These are phyloP conservation scores for Harpegnathos saltator DNA, from an alignment of 1,140 invertebrate species.

Conservation along the genomic window DNA sequence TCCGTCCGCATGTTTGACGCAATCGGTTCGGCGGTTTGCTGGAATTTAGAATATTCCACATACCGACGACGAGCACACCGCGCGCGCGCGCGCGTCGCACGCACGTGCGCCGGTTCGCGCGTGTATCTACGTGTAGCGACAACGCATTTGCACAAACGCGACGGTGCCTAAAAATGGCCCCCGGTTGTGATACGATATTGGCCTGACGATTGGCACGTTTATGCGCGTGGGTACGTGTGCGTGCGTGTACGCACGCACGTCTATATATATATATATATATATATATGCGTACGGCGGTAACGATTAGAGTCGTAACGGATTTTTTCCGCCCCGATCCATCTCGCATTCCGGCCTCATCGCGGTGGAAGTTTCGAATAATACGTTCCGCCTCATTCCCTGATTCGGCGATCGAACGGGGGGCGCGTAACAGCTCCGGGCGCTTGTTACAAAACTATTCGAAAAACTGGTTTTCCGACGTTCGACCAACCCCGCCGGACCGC, in stretches of 20 bases:
- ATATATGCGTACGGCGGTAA: not conserved
- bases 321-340: slow-evolving; percentile 26
- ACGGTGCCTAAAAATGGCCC: slow-evolving; percentile 30
- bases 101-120: not conserved
- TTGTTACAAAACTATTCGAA: slow-evolving; percentile 67
- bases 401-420: slow-evolving; percentile 46
- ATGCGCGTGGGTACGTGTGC: no score
- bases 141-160: slow-evolving; percentile 5
- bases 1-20: slow-evolving; percentile 43
- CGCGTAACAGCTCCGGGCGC: slow-evolving; percentile 47
- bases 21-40: slow-evolving; percentile 50
- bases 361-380: slow-evolving; percentile 56
- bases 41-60: slow-evolving; percentile 59
- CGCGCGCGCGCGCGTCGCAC: slow-evolving; percentile 34
- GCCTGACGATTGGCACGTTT: no score
- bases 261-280: not conserved
- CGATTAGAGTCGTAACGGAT: slow-evolving; percentile 42
- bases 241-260: no score
- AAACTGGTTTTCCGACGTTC: slow-evolving; percentile 68
- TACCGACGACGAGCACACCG: slow-evolving; percentile 54
- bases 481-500: slow-evolving; percentile 25
- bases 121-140: not conserved
- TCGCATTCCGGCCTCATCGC: slow-evolving; percentile 36
- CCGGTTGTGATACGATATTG: not conserved
- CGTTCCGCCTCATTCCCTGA: slow-evolving; percentile 51